Evolutionary conservation across 1,140 invertebrate species (phyloP).

Genomic region (Pemphigus obesinymphae): DNA sequence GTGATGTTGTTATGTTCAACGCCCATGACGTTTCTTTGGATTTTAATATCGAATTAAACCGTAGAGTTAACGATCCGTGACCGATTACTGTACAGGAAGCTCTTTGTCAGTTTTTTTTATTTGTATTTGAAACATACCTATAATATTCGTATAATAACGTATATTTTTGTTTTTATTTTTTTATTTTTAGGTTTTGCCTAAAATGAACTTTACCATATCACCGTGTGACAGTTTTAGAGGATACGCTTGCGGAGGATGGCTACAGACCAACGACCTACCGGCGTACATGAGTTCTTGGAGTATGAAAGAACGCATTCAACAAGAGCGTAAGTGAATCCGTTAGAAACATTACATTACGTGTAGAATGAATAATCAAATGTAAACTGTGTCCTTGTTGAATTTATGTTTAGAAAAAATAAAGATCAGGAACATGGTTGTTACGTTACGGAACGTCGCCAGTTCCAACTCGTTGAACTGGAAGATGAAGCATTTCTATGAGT

Average conservation of each 20-base stretch:
- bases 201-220: constrained; percentile 53
- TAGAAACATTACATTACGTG: background rate
- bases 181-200: constrained; percentile 51
- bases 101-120: background rate
- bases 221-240: constrained; percentile 59
- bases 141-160: background rate
- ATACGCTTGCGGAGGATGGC: constrained; percentile 58
- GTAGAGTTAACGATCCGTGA: constrained; percentile 17
- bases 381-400: background rate
- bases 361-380: background rate
- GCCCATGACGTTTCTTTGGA: background rate
- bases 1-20: background rate
- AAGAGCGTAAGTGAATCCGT: constrained; percentile 47
- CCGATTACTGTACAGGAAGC: background rate
- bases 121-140: background rate
- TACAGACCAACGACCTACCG: constrained; percentile 50
- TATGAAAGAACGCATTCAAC: constrained; percentile 47
- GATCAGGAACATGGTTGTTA: constrained; percentile 29
- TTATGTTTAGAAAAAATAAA: constrained; percentile 43
- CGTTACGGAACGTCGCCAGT: constrained; percentile 19
- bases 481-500: constrained; percentile 51
- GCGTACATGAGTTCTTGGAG: constrained; percentile 49
- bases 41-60: constrained; percentile 30
- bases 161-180: background rate
- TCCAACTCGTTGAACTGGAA: constrained; percentile 49